A percentile compares a stretch with the other conserved stretches of the same genome.
These are phyloP conservation scores for Pagrus major DNA, from an alignment of 2,113 vertebrate species.

Conservation along the genomic window DNA sequence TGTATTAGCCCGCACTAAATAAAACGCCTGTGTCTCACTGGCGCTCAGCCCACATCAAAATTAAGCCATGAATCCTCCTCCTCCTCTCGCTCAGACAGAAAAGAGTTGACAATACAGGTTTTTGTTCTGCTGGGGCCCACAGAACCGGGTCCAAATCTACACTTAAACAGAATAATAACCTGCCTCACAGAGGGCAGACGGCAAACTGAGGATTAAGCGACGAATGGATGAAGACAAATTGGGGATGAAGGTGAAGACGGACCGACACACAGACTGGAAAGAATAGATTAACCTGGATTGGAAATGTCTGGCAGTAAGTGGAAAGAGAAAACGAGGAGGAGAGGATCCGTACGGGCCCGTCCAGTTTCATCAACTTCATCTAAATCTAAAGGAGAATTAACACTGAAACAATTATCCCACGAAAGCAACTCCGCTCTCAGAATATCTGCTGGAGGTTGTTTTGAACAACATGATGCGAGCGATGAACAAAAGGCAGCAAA, in stretches of 20 bases:
- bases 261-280: neutral
- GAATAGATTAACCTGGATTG: neutral
- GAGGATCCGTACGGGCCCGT: neutral
- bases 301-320: neutral
- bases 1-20: slow-evolving; percentile 9
- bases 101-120: slow-evolving; percentile 18
- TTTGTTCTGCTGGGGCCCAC: slow-evolving; percentile 23
- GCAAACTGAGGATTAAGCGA: neutral
- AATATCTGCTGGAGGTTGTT: neutral
- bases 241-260: neutral
- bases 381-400: neutral
- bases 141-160: slow-evolving; percentile 33
- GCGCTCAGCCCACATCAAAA: slow-evolving; percentile 27
- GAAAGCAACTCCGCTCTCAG: neutral
- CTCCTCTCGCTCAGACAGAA: neutral
- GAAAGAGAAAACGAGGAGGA: neutral
- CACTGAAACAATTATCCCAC: neutral
- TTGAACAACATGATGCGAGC: neutral
- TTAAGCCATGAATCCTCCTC: slow-evolving; percentile 46
- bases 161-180: slow-evolving; percentile 20
- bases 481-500: neutral
- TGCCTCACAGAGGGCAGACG: neutral
- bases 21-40: slow-evolving; percentile 12
- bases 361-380: neutral
- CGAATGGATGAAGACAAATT: neutral